Conservation (phyloP, 2,888 invertebrate species). For the Flexamia atlantica region DNA sequence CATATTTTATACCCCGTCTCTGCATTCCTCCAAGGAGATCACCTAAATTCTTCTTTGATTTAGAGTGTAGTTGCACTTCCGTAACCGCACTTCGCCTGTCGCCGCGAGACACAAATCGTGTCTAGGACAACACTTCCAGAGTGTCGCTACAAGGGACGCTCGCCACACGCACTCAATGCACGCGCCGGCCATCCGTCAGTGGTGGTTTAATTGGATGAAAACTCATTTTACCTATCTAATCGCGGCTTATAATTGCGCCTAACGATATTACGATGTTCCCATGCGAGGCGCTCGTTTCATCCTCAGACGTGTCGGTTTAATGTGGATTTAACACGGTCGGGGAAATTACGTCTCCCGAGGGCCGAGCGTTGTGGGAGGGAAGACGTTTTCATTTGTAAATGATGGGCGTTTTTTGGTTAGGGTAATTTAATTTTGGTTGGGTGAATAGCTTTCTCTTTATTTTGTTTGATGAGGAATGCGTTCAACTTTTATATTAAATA, state of each 20-base stretch:
- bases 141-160: too few species aligned
- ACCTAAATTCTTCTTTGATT: too few species aligned
- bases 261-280: constrained; percentile 43
- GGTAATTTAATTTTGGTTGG: too few species aligned
- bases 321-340: constrained; percentile 30
- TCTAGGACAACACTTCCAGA: too few species aligned
- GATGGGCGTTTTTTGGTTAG: constrained; percentile 4
- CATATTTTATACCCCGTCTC: too few species aligned
- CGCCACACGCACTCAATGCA: constrained; percentile 37
- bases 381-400: constrained; percentile 20
- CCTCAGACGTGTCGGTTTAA: constrained; percentile 47
- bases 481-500: too few species aligned
- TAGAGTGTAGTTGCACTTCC: too few species aligned
- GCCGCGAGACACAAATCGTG: too few species aligned
- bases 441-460: too few species aligned
- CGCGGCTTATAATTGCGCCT: constrained; percentile 42
- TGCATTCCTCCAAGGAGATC: too few species aligned
- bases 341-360: constrained; percentile 25
- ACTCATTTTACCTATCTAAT: constrained; percentile 49
- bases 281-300: constrained; percentile 53
- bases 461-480: too few species aligned
- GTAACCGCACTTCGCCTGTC: too few species aligned
- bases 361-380: neutral
- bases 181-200: neutral
- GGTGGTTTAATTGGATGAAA: constrained; percentile 55